Evolutionary conservation across 2,888 invertebrate species (phyloP).

Genomic region (Cheilosia urbana): DNA sequence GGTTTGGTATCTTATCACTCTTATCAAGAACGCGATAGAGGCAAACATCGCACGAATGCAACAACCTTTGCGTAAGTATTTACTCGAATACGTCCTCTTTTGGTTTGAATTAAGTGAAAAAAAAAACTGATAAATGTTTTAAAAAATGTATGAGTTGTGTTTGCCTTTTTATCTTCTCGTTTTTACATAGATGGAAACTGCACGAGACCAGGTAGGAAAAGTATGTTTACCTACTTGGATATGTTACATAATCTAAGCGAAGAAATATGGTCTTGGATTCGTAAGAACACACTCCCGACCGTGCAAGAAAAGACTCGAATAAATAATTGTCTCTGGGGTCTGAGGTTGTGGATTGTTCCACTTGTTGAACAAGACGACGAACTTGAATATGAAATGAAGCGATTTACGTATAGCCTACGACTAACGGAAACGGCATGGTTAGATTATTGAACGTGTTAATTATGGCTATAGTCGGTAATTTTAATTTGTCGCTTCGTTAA

Average conservation of each 20-base stretch:
- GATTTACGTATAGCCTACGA: conserved; percentile 40
- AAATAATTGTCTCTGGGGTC: conserved; percentile 42
- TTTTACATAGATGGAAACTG: not conserved
- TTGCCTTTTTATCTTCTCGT: not conserved
- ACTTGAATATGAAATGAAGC: conserved; percentile 61
- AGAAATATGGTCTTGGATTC: conserved; percentile 1
- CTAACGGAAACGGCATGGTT: conserved; percentile 60
- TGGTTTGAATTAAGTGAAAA: conserved; percentile 17
- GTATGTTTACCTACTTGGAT: not conserved
- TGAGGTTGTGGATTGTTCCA: conserved; percentile 14
- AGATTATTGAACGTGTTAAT: conserved; percentile 74
- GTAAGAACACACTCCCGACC: conserved; percentile 2
- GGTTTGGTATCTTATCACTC: conserved; percentile 44
- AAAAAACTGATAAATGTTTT: conserved; percentile 35
- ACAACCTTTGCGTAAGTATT: conserved; percentile 7
- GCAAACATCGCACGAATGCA: conserved; percentile 45
- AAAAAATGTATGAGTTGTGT: not conserved
- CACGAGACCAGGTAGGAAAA: not conserved
- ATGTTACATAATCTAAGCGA: not conserved
- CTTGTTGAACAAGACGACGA: conserved; percentile 31
- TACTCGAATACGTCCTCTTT: not conserved
- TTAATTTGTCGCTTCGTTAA: conserved; percentile 72
- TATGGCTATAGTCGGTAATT: conserved; percentile 65
- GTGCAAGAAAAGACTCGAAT: conserved; percentile 25
- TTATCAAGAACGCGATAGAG: conserved; percentile 39